Evolutionary conservation across 2,113 vertebrate genomes (phyloP).

Genomic region (Phalacrocorax pelagicus): DNA sequence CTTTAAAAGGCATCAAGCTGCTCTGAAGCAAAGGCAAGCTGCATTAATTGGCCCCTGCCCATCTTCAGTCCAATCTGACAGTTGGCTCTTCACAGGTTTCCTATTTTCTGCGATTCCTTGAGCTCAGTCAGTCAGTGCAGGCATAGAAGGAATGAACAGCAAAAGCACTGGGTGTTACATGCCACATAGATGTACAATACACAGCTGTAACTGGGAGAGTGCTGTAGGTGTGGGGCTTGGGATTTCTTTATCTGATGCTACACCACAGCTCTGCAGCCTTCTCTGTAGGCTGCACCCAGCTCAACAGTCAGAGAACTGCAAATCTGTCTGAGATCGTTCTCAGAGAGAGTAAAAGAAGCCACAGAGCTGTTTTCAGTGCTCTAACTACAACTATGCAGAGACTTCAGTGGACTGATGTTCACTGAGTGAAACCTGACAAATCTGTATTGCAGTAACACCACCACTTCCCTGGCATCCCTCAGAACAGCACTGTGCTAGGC

Average conservation of each 20-base stretch:
- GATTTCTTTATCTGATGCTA: neutral
- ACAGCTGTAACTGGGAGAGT: neutral
- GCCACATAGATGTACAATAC: accelerated
- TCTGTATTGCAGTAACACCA: neutral
- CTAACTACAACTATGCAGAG: neutral
- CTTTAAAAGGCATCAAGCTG: neutral
- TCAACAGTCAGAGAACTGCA: neutral
- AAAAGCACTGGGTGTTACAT: neutral
- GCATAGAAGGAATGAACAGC: neutral
- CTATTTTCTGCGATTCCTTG: neutral
- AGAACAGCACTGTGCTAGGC: too few species aligned
- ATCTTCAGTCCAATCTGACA: neutral
- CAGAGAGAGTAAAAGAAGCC: neutral
- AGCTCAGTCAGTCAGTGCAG: neutral
- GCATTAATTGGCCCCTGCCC: neutral
- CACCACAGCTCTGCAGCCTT: neutral
- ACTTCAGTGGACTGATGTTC: neutral
- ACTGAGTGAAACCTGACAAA: neutral
- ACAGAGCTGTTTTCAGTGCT: neutral
- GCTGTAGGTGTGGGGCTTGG: neutral
- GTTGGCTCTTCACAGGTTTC: neutral
- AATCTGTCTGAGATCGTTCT: neutral
- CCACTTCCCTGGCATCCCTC: neutral
- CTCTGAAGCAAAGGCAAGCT: neutral
- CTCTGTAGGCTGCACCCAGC: neutral